Base-by-base conservation (phyloP, 1,140 invertebrate species). In the Tyrophagus putrescentiae region DNA sequence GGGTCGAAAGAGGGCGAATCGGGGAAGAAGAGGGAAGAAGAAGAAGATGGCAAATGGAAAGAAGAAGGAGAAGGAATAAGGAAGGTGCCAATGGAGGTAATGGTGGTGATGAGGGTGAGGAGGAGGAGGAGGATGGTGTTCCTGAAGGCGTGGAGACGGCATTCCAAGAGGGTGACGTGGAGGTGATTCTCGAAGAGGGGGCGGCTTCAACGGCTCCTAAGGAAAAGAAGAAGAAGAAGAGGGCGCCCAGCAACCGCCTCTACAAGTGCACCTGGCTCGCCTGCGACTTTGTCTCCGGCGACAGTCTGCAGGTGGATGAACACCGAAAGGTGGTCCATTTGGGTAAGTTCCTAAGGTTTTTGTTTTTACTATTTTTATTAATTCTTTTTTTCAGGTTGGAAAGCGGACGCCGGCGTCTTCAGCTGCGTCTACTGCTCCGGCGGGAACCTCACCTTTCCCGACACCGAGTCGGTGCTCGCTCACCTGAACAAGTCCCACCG, bases 331-430 rank as follows among this genome's bases (percentile, higher is more conserved):
- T 48, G 31, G 21, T 48, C 31, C 45, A 48, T 48, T 48, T 48
- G 7, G 45, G 45, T 48, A 48, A 48, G 7, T 48, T 48, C 31
- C 36, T 48, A 13, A 48, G n/a, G n/a, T n/a, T n/a, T 7, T 48
- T 6, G 31, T 13, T 9, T 25, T 48, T 48, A 48, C 45, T 25
- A 7, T 48, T 48, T 48, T 21, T 7, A 25, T 39, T 13, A 39
- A 39, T 39, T 39, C 21, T 21, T 21, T 39, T 39, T 39, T 21
- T 13, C 18, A 48, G 45, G 45, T 48, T 48, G 7, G 21, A 48
- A 48, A 13, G 7, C 45, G 7, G 21, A 7, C 23, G 31, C 7
- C 7, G 7, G 31, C 18, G 31, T 29, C 18, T 48, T 25, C 18
- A 21, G 31, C 31, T 48, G 45, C 45, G 31, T 7, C 7, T 25